Evolutionary conservation across 2,797 vertebrate species (phyloP), one percentile per base, ranked within the genome.

Genomic region (Cyprinodon diabolis): DNA sequence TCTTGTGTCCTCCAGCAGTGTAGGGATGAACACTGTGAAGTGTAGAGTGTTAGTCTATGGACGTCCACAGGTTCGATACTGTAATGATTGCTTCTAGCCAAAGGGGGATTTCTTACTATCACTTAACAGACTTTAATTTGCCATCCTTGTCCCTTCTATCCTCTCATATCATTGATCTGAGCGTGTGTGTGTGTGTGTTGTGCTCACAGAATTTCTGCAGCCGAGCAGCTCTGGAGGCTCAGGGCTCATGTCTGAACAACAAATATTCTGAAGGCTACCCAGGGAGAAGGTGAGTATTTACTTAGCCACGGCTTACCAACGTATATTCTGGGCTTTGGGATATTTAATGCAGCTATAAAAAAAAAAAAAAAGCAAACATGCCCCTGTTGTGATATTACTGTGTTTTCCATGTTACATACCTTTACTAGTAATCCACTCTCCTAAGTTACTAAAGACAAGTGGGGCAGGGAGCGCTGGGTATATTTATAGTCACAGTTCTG

Each of bases 201-300:
- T 79, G 35, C 45, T 68, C 7, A 56, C 93, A 99, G 97, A 99
- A 99, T 90, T 99, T 99, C 93, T 99, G 98, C 93, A 99, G 97
- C 88, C 95, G 95, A 71, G 98, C 98, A 0, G 97, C 97, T 12
- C 93, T 99, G 87, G 97, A 99, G 86, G 97, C 97, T 70, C 94
- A 95, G 79, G 97, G 97, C 77, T 99, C 97, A 84, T 99, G 97
- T 91, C 96, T 99, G 77, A 99, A 98, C 95, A 99, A 99, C 95
- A 99, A 99, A 88, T 99, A 98, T 91, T 99, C 97, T 0, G 97
- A 99, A 91, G 97, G 97, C 76, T 99, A 99, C 85, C 97, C 97
- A 0, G 97, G 97, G 72, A 98, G 94, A 90, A 96, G 98, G 97
- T 98, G 90, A 86, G 90, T 71, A 48, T 78, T 81, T 80, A 68